Percentiles rank a stretch among this genome's conserved stretches.
phyloP scores from a whole-genome alignment of 2,888 invertebrate species.

The Hypercompe scribonia region DNA sequence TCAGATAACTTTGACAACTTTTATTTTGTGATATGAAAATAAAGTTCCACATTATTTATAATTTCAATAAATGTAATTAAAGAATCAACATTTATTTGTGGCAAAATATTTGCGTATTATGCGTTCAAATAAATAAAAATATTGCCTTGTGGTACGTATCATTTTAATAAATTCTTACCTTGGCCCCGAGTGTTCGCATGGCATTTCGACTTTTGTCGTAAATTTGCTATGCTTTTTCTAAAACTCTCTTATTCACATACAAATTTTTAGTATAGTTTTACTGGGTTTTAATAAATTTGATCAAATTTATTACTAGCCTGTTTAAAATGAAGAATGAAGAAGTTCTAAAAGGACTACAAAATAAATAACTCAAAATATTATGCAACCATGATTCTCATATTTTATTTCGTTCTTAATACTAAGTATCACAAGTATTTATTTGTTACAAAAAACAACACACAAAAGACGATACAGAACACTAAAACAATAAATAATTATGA shows the following conservation, averaged over 20 bases:
- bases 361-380: background rate
- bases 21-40: background rate
- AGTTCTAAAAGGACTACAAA: background rate
- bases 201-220: background rate
- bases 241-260: background rate
- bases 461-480: background rate
- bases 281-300: too few relatives aligned
- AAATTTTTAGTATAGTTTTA: too few relatives aligned
- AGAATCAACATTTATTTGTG: background rate
- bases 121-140: background rate
- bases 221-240: background rate
- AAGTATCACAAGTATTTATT: slow-evolving; percentile 40
- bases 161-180: background rate
- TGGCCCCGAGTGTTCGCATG: background rate
- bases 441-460: background rate
- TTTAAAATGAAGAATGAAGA: too few relatives aligned
- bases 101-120: background rate
- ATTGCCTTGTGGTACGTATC: too few relatives aligned
- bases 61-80: too few relatives aligned
- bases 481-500: background rate
- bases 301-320: too few relatives aligned
- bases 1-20: too few relatives aligned
- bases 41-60: background rate
- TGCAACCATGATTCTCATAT: background rate
- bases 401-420: slow-evolving; percentile 27